phyloP scores from a whole-genome alignment of 2,888 invertebrate species.

The Coenonympha arcania region DNA sequence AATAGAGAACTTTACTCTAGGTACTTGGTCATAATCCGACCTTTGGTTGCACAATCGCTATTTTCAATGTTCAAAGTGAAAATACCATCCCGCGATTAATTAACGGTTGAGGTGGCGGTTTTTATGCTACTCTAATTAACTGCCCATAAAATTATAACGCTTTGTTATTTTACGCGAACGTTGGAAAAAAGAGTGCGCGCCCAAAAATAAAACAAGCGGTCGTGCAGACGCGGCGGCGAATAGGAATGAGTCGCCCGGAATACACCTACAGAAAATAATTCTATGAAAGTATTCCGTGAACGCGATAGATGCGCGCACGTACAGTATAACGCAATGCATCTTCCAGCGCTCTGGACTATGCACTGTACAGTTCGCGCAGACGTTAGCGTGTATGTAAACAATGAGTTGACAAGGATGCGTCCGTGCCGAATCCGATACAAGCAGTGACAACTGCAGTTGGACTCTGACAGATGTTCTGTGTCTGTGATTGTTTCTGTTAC shows the following conservation, averaged over 20 bases:
- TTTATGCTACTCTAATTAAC: slow-evolving; percentile 36
- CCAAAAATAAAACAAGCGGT: slow-evolving; percentile 48
- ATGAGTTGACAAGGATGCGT: slow-evolving; percentile 23
- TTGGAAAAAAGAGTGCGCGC: slow-evolving; percentile 34
- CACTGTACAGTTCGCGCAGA: too few relatives aligned
- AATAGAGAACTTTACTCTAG: too few relatives aligned
- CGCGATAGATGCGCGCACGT: slow-evolving; percentile 30
- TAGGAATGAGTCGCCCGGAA: slow-evolving; percentile 37
- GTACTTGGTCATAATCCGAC: too few relatives aligned
- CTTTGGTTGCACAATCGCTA: too few relatives aligned
- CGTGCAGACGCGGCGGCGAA: slow-evolving; percentile 38
- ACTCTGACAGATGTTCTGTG: neutral
- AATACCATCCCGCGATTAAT: too few relatives aligned
- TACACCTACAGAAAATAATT: slow-evolving; percentile 38
- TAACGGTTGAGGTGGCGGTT: too few relatives aligned
- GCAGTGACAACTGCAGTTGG: slow-evolving; percentile 17
- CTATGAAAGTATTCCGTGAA: slow-evolving; percentile 40
- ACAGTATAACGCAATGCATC: too few relatives aligned
- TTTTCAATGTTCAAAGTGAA: too few relatives aligned
- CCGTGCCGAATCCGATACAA: slow-evolving; percentile 9
- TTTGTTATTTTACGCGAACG: slow-evolving; percentile 42
- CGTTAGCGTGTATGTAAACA: slow-evolving; percentile 30
- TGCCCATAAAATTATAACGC: slow-evolving; percentile 34
- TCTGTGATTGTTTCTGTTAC: neutral
- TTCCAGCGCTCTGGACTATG: neutral